phyloP scores from a whole-genome alignment of 2,888 invertebrate species.

The Nesidiocoris tenuis region DNA sequence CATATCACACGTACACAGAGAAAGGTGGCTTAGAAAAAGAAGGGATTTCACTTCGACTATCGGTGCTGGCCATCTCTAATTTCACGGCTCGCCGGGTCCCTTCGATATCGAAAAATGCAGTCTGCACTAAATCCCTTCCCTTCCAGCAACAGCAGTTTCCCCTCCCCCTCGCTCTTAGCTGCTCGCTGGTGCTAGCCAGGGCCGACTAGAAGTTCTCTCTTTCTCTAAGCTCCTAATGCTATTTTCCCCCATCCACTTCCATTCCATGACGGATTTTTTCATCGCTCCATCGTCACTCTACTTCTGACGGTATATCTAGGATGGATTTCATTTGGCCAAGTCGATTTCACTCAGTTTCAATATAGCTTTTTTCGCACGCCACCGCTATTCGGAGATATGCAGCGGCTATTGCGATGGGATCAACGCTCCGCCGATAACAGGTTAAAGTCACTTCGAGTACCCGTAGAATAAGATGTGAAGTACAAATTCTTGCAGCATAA shows the following conservation, averaged over 20 bases:
- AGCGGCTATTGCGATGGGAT: too few relatives aligned
- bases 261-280: slow-evolving; percentile 29
- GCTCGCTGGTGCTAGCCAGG: too few relatives aligned
- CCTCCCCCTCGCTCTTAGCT: too few relatives aligned
- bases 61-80: slow-evolving; percentile 38
- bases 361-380: neutral
- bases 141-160: neutral
- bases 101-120: slow-evolving; percentile 43
- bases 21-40: slow-evolving; percentile 4
- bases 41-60: slow-evolving; percentile 33
- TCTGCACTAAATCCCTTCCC: slow-evolving; percentile 41
- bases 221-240: slow-evolving; percentile 37
- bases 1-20: neutral
- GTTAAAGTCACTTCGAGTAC: too few relatives aligned
- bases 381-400: too few relatives aligned
- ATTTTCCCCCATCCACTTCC: slow-evolving; percentile 37
- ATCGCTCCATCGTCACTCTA: neutral
- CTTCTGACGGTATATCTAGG: too few relatives aligned
- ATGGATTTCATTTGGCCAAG: slow-evolving; percentile 9
- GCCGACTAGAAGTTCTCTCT: slow-evolving; percentile 6
- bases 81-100: slow-evolving; percentile 37
- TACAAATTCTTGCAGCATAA: too few relatives aligned
- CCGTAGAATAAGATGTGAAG: too few relatives aligned
- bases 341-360: slow-evolving; percentile 16
- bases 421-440: too few relatives aligned